Conservation (phyloP, 1,140 invertebrate species). For the Mya arenaria region DNA sequence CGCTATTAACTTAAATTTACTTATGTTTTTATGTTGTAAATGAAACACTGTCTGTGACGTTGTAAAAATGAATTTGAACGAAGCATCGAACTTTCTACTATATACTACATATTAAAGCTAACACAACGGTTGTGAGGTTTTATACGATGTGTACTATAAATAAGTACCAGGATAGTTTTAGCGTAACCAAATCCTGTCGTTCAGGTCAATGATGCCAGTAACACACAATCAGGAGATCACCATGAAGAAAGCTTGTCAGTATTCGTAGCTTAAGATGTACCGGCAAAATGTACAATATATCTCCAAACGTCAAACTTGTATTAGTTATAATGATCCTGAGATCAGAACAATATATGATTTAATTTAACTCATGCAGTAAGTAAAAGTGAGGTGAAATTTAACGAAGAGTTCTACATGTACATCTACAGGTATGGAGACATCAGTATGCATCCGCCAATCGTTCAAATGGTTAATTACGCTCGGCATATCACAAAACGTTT, state of each 20-base stretch:
- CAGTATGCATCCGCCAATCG: constrained; percentile 91
- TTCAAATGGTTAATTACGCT: constrained; percentile 92
- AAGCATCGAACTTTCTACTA: no score
- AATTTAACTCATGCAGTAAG: constrained; percentile 88
- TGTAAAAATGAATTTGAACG: no score
- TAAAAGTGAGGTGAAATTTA: constrained; percentile 82
- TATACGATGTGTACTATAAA: neutral
- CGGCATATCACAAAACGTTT: constrained; percentile 91
- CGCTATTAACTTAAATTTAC: no score
- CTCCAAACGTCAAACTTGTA: constrained; percentile 90
- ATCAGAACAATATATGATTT: constrained; percentile 94
- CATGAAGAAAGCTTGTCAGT: constrained; percentile 96
- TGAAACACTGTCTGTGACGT: no score
- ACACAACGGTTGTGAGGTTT: neutral
- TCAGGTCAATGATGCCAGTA: constrained; percentile 87
- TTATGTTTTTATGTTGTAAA: no score
- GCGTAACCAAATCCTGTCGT: no score
- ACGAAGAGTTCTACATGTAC: constrained; percentile 86
- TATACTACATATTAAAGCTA: neutral
- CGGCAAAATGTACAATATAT: constrained; percentile 91
- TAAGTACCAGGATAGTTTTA: no score
- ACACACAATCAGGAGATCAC: constrained; percentile 92
- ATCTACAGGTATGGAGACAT: constrained; percentile 84
- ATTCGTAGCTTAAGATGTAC: constrained; percentile 93
- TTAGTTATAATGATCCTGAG: constrained; percentile 95